Evolutionary conservation across 1,140 invertebrate species (phyloP).

Genomic region (Psilanteris sp.): DNA sequence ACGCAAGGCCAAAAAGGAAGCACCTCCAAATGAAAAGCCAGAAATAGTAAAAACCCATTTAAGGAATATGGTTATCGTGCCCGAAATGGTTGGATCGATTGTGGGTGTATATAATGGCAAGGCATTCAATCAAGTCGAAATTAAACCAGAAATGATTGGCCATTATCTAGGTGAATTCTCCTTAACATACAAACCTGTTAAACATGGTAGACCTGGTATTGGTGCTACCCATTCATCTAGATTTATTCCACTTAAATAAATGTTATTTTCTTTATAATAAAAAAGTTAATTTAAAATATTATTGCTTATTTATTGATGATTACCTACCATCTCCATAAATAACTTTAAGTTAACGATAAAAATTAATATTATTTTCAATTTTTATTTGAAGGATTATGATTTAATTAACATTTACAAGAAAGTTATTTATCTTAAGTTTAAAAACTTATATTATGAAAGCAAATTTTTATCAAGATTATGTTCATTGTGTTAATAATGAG

Average conservation of each 20-base stretch:
- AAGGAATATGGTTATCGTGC: constrained; percentile 99
- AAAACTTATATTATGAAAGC: too few relatives aligned
- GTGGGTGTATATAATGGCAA: constrained; percentile 99
- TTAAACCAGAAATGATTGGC: constrained; percentile 99
- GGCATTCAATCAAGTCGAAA: constrained; percentile 99
- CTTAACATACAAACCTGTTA: constrained; percentile 99
- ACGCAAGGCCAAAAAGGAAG: constrained; percentile 96
- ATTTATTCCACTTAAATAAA: constrained; percentile 99
- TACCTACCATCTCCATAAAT: too few relatives aligned
- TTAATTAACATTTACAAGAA: too few relatives aligned
- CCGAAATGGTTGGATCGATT: constrained; percentile 99
- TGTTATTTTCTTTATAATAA: constrained; percentile 78
- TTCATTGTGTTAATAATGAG: too few relatives aligned
- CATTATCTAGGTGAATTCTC: constrained; percentile 99
- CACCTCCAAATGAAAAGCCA: constrained; percentile 98
- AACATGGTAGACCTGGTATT: constrained; percentile 99
- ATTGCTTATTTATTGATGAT: too few relatives aligned
- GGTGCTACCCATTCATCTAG: constrained; percentile 99
- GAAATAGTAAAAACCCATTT: constrained; percentile 99
- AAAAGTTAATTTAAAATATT: too few relatives aligned
- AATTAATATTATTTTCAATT: too few relatives aligned
- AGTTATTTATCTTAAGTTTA: too few relatives aligned
- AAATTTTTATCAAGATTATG: too few relatives aligned
- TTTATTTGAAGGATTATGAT: too few relatives aligned
- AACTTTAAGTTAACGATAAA: too few relatives aligned